These are phyloP conservation scores for Halichoeres trimaculatus DNA, from an alignment of 2,113 vertebrate species.

Conservation along the genomic window DNA sequence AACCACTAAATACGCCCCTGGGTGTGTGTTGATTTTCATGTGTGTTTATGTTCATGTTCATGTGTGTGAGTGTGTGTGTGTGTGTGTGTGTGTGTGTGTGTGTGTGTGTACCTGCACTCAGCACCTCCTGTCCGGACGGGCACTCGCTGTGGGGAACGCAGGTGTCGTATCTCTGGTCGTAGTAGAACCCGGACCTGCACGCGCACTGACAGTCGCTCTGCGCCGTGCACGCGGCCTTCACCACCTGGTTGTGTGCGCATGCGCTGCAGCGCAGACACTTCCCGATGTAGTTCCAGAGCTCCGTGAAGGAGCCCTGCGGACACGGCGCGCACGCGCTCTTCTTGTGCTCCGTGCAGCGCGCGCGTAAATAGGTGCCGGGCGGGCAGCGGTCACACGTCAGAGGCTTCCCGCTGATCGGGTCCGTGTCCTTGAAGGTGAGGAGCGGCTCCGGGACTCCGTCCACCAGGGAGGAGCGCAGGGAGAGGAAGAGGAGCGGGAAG, in stretches of 20 bases:
- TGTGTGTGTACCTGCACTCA: constrained; percentile 52
- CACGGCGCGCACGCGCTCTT: constrained; percentile 68
- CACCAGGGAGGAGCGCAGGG: rapidly evolving
- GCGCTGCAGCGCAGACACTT: constrained; percentile 71
- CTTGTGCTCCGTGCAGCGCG: constrained; percentile 47
- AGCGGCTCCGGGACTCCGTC: too few relatives aligned
- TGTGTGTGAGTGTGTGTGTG: too few relatives aligned
- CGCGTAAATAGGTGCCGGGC: constrained; percentile 51
- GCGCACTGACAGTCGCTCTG: constrained; percentile 58
- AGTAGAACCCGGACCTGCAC: constrained; percentile 67
- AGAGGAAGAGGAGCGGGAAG: neutral
- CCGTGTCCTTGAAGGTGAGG: constrained; percentile 34
- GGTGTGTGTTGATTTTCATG: too few relatives aligned
- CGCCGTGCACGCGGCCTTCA: constrained; percentile 48
- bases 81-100: too few relatives aligned
- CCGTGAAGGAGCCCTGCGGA: constrained; percentile 68
- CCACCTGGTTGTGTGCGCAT: constrained; percentile 63
- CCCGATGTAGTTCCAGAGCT: constrained; percentile 74
- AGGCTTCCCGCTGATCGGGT: neutral
- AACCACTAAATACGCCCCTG: too few relatives aligned
- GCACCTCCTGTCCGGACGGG: constrained; percentile 47
- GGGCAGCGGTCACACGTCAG: constrained; percentile 69
- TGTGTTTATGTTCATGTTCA: too few relatives aligned
- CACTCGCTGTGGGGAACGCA: constrained; percentile 72
- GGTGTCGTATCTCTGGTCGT: neutral